phyloP scores from a whole-genome alignment of 2,113 vertebrate genomes.

The Triplophysa tibetana region DNA sequence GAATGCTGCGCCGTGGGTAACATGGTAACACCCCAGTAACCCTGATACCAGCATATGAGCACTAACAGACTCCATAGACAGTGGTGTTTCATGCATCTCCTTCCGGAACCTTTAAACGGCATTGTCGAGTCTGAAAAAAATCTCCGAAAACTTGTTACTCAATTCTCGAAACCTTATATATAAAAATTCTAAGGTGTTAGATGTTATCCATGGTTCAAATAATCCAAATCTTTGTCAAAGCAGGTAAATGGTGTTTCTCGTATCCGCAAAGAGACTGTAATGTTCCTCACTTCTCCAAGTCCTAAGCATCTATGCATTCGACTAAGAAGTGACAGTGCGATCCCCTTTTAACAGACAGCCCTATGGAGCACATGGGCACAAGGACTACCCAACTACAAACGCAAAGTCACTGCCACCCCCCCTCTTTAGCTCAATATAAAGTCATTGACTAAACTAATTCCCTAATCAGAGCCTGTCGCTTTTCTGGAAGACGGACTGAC shows the following conservation, averaged over 20 bases:
- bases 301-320: constrained; percentile 27
- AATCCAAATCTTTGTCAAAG: background rate
- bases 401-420: constrained; percentile 63
- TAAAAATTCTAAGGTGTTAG: background rate
- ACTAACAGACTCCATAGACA: constrained; percentile 66
- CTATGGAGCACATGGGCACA: constrained; percentile 27
- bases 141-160: background rate
- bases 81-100: constrained; percentile 41
- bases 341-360: constrained; percentile 35
- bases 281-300: background rate
- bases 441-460: constrained; percentile 89
- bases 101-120: constrained; percentile 28
- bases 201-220: background rate
- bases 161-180: background rate
- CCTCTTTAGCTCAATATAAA: constrained; percentile 93
- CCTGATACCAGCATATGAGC: constrained; percentile 75
- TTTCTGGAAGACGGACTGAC: constrained; percentile 78
- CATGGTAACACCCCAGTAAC: constrained; percentile 50
- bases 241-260: background rate
- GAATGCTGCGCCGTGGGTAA: constrained; percentile 56
- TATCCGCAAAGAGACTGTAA: constrained; percentile 45
- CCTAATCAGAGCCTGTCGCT: constrained; percentile 55
- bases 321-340: constrained; percentile 48
- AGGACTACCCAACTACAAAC: constrained; percentile 48
- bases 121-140: constrained; percentile 11